These are phyloP conservation scores for Diachasma alloeum DNA, from an alignment of 1,140 invertebrate species.

Conservation along the genomic window DNA sequence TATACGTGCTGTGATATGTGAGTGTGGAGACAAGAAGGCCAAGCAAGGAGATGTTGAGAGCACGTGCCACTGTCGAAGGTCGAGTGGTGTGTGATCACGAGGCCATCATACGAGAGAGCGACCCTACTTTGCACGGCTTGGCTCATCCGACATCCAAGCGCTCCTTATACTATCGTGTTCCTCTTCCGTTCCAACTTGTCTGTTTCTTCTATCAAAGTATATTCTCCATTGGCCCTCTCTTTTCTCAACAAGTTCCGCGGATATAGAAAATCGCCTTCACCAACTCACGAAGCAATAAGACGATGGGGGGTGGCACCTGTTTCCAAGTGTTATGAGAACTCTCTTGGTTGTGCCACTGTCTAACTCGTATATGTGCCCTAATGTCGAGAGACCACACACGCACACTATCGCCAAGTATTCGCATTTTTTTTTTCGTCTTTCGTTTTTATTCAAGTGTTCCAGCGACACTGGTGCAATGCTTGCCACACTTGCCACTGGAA, in stretches of 20 bases:
- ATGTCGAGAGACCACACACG: constrained; percentile 8
- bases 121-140: constrained; percentile 28
- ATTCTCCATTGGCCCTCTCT: not conserved
- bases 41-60: constrained; percentile 26
- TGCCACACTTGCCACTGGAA: constrained; percentile 23
- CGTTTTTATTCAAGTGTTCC: not conserved
- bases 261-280: constrained; percentile 41
- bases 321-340: constrained; percentile 60
- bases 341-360: constrained; percentile 44
- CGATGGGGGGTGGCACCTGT: constrained; percentile 51
- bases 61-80: constrained; percentile 36
- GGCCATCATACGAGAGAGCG: constrained; percentile 12
- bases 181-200: not conserved
- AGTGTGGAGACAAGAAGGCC: not conserved
- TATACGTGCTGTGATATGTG: not conserved
- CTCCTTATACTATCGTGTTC: not conserved
- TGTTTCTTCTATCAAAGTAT: not conserved
- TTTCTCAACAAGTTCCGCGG: constrained; percentile 25
- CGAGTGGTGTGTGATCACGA: constrained; percentile 25
- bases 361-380: constrained; percentile 33
- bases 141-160: constrained; percentile 17
- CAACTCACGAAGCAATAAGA: constrained; percentile 55
- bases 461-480: constrained; percentile 18
- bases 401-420: constrained; percentile 7
- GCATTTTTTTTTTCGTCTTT: not conserved